These are phyloP conservation scores for Zosterops lateralis DNA, from an alignment of 2,113 vertebrate species.

Conservation along the genomic window DNA sequence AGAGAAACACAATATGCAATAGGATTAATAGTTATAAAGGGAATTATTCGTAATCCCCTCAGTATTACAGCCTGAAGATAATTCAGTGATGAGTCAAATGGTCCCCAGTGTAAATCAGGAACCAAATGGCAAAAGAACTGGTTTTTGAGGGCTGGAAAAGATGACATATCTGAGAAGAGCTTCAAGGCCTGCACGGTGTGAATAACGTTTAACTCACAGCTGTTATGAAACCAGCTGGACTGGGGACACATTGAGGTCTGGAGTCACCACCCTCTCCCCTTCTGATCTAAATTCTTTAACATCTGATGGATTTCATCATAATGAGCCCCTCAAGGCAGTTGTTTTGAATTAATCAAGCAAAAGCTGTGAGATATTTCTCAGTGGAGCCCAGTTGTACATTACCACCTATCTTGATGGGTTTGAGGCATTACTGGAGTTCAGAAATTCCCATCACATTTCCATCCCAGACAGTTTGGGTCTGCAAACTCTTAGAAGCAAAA, in stretches of 20 bases:
- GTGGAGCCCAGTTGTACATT: not conserved
- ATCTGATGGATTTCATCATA: constrained; percentile 3
- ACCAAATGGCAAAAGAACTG: constrained; percentile 17
- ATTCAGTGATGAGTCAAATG: constrained; percentile 1
- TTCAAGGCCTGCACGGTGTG: not conserved
- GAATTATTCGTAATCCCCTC: not conserved
- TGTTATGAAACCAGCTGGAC: not conserved
- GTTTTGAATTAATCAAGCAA: not conserved
- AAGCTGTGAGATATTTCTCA: not conserved
- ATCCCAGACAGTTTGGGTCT: not conserved
- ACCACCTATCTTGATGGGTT: not conserved
- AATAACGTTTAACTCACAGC: not conserved
- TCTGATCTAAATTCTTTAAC: constrained; percentile 2
- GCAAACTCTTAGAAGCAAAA: not conserved
- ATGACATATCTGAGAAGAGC: constrained; percentile 11
- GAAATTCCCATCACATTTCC: not conserved
- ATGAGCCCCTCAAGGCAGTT: not conserved
- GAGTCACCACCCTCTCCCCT: constrained; percentile 31
- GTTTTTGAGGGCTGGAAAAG: constrained; percentile 41
- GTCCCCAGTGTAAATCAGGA: constrained; percentile 5
- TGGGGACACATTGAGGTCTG: not conserved
- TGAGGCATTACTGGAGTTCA: not conserved
- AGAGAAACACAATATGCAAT: not conserved
- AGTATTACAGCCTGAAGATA: constrained; percentile 4
- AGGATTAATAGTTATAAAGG: not conserved